phyloP scores from a whole-genome alignment of 2,113 vertebrate genomes.

The Tympanuchus pallidicinctus region DNA sequence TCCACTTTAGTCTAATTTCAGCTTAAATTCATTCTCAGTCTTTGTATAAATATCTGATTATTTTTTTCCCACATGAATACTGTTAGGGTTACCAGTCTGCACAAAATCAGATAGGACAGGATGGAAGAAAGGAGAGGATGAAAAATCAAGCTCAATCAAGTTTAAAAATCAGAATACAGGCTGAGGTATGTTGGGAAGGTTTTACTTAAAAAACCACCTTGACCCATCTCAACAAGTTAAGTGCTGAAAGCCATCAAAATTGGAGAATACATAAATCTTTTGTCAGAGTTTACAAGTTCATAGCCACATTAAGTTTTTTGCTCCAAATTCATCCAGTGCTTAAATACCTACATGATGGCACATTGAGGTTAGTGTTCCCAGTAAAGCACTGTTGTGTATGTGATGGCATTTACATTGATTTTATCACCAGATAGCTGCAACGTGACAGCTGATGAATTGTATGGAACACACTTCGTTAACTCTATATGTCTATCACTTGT shows the following conservation, averaged over 20 bases:
- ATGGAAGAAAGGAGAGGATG: not conserved
- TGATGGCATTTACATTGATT: conserved; percentile 38
- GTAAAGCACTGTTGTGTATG: not conserved
- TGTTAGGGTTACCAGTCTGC: not conserved
- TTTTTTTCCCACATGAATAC: not conserved
- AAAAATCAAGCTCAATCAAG: not conserved
- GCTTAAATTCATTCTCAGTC: not conserved
- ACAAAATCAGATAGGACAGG: not conserved
- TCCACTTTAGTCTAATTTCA: not conserved
- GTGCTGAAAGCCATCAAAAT: not conserved
- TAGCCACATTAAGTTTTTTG: not conserved
- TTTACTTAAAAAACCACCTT: not conserved
- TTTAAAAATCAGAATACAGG: not conserved
- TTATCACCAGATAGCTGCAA: not conserved
- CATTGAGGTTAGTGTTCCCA: not conserved
- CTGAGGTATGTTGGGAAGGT: not conserved
- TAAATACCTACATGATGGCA: conserved; percentile 46
- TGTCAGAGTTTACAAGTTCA: not conserved
- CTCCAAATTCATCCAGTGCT: not conserved
- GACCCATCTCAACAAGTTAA: not conserved
- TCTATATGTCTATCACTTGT: not conserved
- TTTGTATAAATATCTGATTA: not conserved
- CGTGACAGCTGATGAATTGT: conserved; percentile 54
- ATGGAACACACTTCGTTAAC: conserved; percentile 34
- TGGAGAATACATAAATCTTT: conserved; percentile 29